A percentile compares a stretch with the other conserved stretches of the same genome.
Evolutionary conservation across 2,113 vertebrate species (phyloP).

Genomic region (Oophaga pumilio): DNA sequence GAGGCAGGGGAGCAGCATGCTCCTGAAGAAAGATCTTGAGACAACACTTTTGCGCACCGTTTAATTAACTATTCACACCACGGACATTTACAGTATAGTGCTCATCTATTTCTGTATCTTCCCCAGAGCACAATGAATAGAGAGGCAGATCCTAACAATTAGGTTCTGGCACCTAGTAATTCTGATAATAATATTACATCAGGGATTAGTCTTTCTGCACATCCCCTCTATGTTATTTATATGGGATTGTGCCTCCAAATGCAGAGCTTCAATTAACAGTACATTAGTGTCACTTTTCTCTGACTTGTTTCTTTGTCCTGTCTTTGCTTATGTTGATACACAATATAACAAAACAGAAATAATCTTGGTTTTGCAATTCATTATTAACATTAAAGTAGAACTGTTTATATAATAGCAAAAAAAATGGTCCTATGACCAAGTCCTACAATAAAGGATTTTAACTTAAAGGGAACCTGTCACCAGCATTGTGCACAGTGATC

Average conservation of each 20-base stretch:
- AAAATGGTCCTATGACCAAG: neutral
- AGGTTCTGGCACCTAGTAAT: too few species aligned
- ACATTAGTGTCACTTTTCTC: neutral
- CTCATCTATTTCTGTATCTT: too few species aligned
- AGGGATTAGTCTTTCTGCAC: neutral
- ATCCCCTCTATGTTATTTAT: neutral
- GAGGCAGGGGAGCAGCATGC: too few species aligned
- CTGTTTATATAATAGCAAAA: neutral
- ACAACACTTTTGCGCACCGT: too few species aligned
- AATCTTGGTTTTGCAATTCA: neutral
- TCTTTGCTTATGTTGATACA: neutral
- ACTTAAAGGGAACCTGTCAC: neutral
- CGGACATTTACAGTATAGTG: too few species aligned
- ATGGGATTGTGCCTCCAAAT: neutral
- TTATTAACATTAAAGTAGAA: neutral
- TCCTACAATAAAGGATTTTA: neutral
- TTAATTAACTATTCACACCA: too few species aligned
- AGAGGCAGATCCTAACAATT: too few species aligned
- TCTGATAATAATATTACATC: neutral
- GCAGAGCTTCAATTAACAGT: neutral
- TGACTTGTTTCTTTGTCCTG: neutral
- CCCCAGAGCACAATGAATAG: too few species aligned
- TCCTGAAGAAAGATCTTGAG: too few species aligned
- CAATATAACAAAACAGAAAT: neutral
- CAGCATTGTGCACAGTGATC: too few species aligned